phyloP scores from a whole-genome alignment of 2,113 vertebrate species.

The Callipepla squamata region DNA sequence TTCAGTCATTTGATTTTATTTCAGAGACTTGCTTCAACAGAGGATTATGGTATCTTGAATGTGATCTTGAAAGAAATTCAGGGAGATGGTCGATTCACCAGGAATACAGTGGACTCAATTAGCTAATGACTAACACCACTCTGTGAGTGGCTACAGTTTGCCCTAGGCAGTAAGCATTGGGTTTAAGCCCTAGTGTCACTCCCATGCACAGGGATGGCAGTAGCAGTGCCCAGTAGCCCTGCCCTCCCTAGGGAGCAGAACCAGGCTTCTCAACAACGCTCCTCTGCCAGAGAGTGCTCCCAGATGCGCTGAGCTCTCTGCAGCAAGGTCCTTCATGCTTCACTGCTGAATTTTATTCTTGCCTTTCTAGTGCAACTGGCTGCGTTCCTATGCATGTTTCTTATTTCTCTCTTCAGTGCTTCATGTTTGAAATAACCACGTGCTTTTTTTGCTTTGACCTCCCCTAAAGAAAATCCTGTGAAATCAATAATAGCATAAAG shows the following conservation, averaged over 20 bases:
- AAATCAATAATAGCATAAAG: neutral
- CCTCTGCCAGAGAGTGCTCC: neutral
- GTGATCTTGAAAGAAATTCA: neutral
- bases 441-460: neutral
- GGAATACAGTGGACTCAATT: neutral
- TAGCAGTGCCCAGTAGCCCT: neutral
- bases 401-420: neutral
- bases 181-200: neutral
- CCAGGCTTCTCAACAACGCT: neutral
- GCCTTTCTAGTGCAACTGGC: neutral
- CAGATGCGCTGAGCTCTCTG: neutral
- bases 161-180: neutral
- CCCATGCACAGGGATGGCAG: neutral
- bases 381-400: neutral
- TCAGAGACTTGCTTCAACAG: neutral
- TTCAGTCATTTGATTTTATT: neutral
- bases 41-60: neutral
- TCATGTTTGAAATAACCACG: neutral
- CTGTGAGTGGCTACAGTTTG: neutral
- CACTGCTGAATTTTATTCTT: neutral
- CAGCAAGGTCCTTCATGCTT: neutral
- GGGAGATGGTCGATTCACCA: neutral
- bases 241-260: neutral
- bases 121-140: neutral
- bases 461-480: neutral